Conservation (phyloP, 1,140 invertebrate genomes). For the Zaprionus ornatus region DNA sequence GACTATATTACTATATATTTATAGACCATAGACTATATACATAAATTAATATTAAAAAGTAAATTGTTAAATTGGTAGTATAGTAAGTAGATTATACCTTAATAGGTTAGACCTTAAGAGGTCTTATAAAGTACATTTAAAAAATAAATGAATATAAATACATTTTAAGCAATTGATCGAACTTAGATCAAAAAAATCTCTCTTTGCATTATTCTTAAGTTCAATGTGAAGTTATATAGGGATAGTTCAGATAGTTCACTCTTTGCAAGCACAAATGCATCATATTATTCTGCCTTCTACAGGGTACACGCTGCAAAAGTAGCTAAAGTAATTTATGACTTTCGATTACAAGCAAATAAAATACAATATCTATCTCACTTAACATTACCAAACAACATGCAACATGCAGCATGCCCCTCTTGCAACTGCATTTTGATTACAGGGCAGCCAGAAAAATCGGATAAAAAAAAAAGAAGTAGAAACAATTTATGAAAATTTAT, state of each 20-base stretch:
- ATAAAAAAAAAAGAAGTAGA: constrained; percentile 29
- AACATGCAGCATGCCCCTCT: background rate
- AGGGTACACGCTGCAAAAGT: constrained; percentile 11
- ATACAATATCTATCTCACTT: background rate
- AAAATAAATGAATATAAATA: too few relatives aligned
- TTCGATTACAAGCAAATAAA: background rate
- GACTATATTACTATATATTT: too few relatives aligned
- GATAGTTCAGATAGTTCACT: background rate
- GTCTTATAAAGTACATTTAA: too few relatives aligned
- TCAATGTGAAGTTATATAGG: too few relatives aligned
- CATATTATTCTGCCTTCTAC: background rate
- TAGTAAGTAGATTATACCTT: too few relatives aligned
- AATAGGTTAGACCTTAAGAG: too few relatives aligned
- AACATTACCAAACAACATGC: background rate
- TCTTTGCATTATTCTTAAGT: too few relatives aligned
- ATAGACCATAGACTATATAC: too few relatives aligned
- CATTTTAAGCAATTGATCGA: too few relatives aligned
- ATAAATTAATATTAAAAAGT: too few relatives aligned
- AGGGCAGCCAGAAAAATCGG: constrained; percentile 5
- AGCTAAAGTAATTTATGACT: constrained; percentile 69
- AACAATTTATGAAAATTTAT: constrained; percentile 77
- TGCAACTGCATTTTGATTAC: background rate
- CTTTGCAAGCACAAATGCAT: background rate
- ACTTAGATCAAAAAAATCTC: too few relatives aligned
- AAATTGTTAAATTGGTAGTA: too few relatives aligned